phyloP scores from a whole-genome alignment of 2,113 vertebrate species.

The Callipepla californica region DNA sequence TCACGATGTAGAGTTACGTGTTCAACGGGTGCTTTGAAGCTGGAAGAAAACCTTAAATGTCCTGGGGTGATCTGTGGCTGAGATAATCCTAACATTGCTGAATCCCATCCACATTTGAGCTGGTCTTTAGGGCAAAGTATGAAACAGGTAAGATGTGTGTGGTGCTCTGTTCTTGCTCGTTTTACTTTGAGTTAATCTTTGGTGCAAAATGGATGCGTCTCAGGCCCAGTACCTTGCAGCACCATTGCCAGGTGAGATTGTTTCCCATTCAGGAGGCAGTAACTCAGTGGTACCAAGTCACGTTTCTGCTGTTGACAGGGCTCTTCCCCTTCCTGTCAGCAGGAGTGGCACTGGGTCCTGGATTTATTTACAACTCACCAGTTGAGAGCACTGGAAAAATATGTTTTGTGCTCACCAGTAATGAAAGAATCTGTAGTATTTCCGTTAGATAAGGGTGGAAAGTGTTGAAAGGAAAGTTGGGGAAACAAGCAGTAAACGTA shows the following conservation, averaged over 20 bases:
- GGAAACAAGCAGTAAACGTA: slow-evolving; percentile 13
- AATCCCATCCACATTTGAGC: fast-evolving
- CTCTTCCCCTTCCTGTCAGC: not conserved
- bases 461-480: slow-evolving; percentile 26
- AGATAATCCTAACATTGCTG: not conserved
- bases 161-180: fast-evolving
- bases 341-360: not conserved
- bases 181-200: not conserved
- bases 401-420: slow-evolving; percentile 41
- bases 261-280: not conserved
- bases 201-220: fast-evolving
- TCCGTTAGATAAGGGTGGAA: slow-evolving; percentile 9
- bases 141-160: fast-evolving
- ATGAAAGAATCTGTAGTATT: slow-evolving; percentile 41
- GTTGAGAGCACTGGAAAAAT: slow-evolving; percentile 48
- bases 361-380: not conserved
- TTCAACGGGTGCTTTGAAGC: not conserved
- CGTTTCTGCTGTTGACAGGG: not conserved
- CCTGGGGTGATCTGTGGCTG: fast-evolving
- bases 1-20: not conserved
- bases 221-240: not conserved
- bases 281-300: not conserved
- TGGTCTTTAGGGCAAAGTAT: not conserved
- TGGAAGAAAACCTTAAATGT: not conserved
- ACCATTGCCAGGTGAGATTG: not conserved